phyloP scores from a whole-genome alignment of 2,888 invertebrate species.

The Eledona agricola region DNA sequence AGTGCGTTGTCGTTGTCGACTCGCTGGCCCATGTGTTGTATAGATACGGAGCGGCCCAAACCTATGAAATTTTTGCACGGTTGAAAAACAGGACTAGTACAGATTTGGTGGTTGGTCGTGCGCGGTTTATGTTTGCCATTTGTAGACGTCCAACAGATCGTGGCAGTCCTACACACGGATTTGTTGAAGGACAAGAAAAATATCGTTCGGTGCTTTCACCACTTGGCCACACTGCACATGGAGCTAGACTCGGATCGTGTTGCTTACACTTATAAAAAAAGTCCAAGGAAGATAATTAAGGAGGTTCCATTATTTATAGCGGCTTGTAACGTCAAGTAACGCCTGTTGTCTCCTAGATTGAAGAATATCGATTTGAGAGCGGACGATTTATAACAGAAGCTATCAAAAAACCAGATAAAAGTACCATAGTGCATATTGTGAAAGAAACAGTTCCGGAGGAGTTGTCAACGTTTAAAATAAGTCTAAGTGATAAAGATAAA shows the following conservation, averaged over 20 bases:
- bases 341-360: slow-evolving; percentile 45
- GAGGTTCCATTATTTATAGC: slow-evolving; percentile 56
- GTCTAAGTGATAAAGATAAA: slow-evolving; percentile 70
- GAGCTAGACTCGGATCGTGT: slow-evolving; percentile 59
- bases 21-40: slow-evolving; percentile 54
- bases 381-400: slow-evolving; percentile 55
- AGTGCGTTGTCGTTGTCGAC: slow-evolving; percentile 53
- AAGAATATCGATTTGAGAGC: slow-evolving; percentile 54
- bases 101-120: slow-evolving; percentile 46
- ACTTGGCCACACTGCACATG: slow-evolving; percentile 59
- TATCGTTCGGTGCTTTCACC: slow-evolving; percentile 62
- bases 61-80: slow-evolving; percentile 51
- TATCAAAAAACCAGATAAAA: slow-evolving; percentile 56
- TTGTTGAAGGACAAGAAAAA: slow-evolving; percentile 62
- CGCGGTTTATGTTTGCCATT: slow-evolving; percentile 11
- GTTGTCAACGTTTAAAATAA: slow-evolving; percentile 72
- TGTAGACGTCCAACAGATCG: slow-evolving; percentile 51
- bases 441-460: slow-evolving; percentile 56
- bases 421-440: slow-evolving; percentile 48
- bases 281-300: slow-evolving; percentile 65
- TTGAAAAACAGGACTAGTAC: slow-evolving; percentile 58
- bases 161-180: slow-evolving; percentile 63
- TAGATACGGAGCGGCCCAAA: slow-evolving; percentile 48
- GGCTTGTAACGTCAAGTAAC: slow-evolving; percentile 3
- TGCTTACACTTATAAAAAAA: slow-evolving; percentile 63